Evolutionary conservation across 2,113 vertebrate genomes (phyloP).

Genomic region (Salvelinus sp.): DNA sequence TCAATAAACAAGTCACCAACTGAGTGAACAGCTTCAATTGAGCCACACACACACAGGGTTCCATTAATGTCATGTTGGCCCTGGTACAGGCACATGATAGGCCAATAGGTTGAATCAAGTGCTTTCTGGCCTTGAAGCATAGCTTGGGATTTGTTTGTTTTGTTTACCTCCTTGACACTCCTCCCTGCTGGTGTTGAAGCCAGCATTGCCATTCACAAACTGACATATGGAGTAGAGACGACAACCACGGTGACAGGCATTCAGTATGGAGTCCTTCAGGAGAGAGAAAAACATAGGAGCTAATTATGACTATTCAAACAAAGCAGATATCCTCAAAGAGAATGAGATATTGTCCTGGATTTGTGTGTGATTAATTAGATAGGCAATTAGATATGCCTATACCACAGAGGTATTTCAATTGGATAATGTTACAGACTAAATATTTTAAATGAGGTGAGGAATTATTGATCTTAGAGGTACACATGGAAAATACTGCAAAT

Average conservation of each 20-base stretch:
- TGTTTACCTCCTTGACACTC: slow-evolving; percentile 88
- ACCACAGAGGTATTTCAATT: not conserved
- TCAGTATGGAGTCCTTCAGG: slow-evolving; percentile 83
- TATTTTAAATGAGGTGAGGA: not conserved
- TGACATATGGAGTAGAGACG: slow-evolving; percentile 97
- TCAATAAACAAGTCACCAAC: slow-evolving; percentile 53
- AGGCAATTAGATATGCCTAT: too few species aligned
- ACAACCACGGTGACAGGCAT: slow-evolving; percentile 93
- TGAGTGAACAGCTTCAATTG: slow-evolving; percentile 26
- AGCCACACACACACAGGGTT: not conserved
- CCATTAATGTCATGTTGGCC: not conserved
- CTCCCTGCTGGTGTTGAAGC: slow-evolving; percentile 86
- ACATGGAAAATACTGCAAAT: not conserved
- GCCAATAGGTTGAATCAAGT: not conserved
- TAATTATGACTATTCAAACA: too few species aligned
- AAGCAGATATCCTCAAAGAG: too few species aligned
- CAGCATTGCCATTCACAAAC: slow-evolving; percentile 88
- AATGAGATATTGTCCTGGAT: too few species aligned
- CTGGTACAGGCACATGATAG: not conserved
- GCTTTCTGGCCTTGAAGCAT: not conserved
- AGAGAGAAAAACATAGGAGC: not conserved
- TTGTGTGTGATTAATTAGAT: too few species aligned
- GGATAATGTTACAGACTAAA: not conserved
- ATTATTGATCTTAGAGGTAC: not conserved
- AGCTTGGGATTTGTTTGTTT: not conserved